Evolutionary conservation across 2,888 invertebrate genomes (phyloP), one percentile per base, ranked within the genome.

Genomic region (Unio delphinus): DNA sequence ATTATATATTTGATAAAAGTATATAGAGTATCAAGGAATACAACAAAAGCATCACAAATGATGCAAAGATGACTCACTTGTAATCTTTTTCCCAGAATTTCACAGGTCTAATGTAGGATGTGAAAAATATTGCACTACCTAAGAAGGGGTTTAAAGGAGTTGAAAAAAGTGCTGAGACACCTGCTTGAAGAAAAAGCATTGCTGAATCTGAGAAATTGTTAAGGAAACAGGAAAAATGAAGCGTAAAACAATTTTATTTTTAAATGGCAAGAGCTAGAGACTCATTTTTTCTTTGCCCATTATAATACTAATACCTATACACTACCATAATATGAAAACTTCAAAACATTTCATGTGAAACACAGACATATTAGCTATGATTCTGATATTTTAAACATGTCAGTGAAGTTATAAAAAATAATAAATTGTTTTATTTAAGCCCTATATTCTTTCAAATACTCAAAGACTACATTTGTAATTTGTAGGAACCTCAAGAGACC

Each of bases 41-140:
- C 45, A 45, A 45, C 45, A 45, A 11, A 45, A 45, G 45, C 11
- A 23, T 56, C 18, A 56, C 18, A 28, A 69, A 59, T 18, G 60
- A 55, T 45, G 18, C 30, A 30, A 55, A 57, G 8, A 18, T 8
- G 23, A 85, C 89, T 83, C 82, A 91, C 91, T 98, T 99, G 90
- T 99, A 98, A 89, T 99, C 98, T 60, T 97, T 93, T 90, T 99
- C 99, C 99, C 99, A 99, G 90, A 99, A 99, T 91, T 99, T 99
- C 1, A 99, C 94, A 0, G 99, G 99, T 1, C 99, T 93, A n/a
- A 98, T 97, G 90, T 99, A 99, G 0, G 99, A 99, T 57, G 97
- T 96, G 88, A 99, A 94, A 90, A 99, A 99, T 89, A 99, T 98
- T 74, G 99, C 99, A 88, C 98, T 98, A 59, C 99, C 99, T 69